Evolutionary conservation across 2,888 invertebrate species (phyloP), one percentile per base, ranked within the genome.

Genomic region (Hirtodrosophila alboralis): DNA sequence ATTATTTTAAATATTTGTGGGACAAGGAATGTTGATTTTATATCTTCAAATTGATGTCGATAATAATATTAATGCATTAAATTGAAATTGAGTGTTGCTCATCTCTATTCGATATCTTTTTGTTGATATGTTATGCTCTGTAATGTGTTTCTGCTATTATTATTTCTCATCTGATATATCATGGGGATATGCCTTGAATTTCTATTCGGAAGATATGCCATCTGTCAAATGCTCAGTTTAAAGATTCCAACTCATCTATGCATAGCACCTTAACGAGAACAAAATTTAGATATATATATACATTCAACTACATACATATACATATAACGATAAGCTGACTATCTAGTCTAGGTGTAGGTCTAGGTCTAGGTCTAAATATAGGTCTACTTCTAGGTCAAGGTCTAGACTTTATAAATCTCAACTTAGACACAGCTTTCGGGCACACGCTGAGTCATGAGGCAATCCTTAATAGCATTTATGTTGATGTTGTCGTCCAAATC

Each of bases 361-460:
- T n/a, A n/a, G n/a, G n/a, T 23, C 26, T 30, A 48, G 21, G 13
- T 26, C 27, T 18, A 40, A 9, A 8, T 23, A 10, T 38, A 21
- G n/a, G 10, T 14, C 9, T 23, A 23, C 26, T 10, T 41, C 23
- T 37, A 40, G 37, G 14, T 18, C 3, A 44, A 45, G 18, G 34
- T 40, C 27, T 48, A 48, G 37, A 56, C 30, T 23, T 10, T 47
- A 44, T 69, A 43, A 28, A 40, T 41, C 12, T 31, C 33, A 66
- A 57, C 75, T 94, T 95, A 96, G 87, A 96, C 96, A 91, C 96
- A 96, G 89, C 96, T 96, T 91, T 96, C 96, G 36, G 96, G 96
- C 89, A 96, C 94, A 89, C 96, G 94, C 90, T 95, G 95, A 87
- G 96, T 95, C 92, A 96, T 95, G 66, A 96, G 93, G 88, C 96